phyloP scores from a whole-genome alignment of 2,113 vertebrate genomes.

The Rhinogobius similis region DNA sequence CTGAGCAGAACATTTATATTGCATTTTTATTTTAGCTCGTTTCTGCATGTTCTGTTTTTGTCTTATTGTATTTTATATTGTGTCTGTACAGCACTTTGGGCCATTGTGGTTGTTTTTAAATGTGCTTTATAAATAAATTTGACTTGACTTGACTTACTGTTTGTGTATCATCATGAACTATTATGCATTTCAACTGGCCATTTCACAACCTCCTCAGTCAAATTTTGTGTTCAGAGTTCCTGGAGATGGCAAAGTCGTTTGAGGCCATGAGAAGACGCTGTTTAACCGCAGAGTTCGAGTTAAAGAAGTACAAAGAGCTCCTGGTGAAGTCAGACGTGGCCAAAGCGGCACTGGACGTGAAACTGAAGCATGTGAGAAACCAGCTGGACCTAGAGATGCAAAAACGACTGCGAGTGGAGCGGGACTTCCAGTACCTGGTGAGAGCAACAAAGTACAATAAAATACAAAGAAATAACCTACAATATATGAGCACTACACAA shows the following conservation, averaged over 20 bases:
- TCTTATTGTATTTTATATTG: no score
- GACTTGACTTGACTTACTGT: no score
- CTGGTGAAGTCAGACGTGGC: conserved; percentile 80
- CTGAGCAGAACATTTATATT: no score
- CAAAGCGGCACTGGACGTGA: conserved; percentile 81
- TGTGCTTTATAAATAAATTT: no score
- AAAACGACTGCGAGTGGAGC: conserved; percentile 80
- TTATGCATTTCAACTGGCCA: no score
- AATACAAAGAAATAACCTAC: not conserved
- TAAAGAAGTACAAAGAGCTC: conserved; percentile 76
- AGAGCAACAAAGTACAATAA: not conserved
- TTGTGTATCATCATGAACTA: no score
- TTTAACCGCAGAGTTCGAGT: conserved; percentile 74
- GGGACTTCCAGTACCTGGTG: conserved; percentile 83
- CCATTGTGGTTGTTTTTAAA: no score
- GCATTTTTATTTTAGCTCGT: no score
- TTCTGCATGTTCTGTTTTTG: no score
- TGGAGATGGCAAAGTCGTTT: conserved; percentile 68
- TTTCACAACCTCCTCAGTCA: no score
- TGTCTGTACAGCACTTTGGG: no score
- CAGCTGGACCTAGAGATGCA: conserved; percentile 88
- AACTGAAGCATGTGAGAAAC: conserved; percentile 85
- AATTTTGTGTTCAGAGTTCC: conserved; percentile 58
- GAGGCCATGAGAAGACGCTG: conserved; percentile 76
- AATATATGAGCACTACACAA: not conserved